Evolutionary conservation across 2,113 vertebrate genomes (phyloP).

Genomic region (Tinamus guttatus): DNA sequence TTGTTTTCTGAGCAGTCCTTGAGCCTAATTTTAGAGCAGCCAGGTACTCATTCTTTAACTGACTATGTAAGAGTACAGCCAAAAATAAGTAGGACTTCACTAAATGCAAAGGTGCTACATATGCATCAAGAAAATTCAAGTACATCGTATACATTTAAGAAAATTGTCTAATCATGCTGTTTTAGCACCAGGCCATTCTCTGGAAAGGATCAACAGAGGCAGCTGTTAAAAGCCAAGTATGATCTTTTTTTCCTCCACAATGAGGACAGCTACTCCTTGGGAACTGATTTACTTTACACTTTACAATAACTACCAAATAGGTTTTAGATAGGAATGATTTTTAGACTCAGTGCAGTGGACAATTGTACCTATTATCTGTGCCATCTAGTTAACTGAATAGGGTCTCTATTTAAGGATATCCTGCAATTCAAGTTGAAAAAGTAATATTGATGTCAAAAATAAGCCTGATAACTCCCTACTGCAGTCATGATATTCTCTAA

Average conservation of each 20-base stretch:
- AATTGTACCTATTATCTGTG: background rate
- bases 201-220: background rate
- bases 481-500: background rate
- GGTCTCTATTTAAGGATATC: background rate
- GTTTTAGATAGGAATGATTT: background rate
- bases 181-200: background rate
- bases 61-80: background rate
- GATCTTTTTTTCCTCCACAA: background rate
- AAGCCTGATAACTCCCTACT: background rate
- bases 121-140: background rate
- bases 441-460: background rate
- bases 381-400: background rate
- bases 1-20: background rate
- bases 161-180: fast-evolving
- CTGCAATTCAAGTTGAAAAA: background rate
- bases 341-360: background rate
- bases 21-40: background rate
- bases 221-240: background rate
- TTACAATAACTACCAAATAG: background rate
- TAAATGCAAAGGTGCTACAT: background rate
- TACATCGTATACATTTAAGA: background rate
- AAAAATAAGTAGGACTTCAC: background rate
- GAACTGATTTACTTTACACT: background rate
- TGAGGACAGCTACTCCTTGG: background rate
- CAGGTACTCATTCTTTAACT: background rate